Evolutionary conservation across 2,888 invertebrate genomes (phyloP).

Genomic region (Eupithecia dodoneata): DNA sequence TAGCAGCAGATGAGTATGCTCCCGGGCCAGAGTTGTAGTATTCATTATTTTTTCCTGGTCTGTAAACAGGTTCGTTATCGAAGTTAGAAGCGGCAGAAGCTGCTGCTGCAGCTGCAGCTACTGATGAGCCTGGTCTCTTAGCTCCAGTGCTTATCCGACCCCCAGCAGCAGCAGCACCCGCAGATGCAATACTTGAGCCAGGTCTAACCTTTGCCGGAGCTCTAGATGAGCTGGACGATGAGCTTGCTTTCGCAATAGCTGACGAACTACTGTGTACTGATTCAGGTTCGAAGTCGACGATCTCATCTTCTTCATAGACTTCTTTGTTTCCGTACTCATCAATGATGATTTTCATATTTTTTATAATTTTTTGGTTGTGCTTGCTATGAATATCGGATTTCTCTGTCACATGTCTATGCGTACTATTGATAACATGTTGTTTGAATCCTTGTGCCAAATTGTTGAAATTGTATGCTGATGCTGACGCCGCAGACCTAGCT

Average conservation of each 20-base stretch:
- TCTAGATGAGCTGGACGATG: slow-evolving; percentile 1
- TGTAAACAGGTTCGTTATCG: too few species aligned
- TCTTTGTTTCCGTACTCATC: slow-evolving; percentile 59
- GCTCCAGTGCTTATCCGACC: background rate
- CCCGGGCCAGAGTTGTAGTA: too few species aligned
- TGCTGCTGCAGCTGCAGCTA: slow-evolving; percentile 39
- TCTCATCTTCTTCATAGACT: slow-evolving; percentile 63
- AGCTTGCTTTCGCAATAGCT: background rate
- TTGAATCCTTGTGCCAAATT: background rate
- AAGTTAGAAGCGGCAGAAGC: background rate
- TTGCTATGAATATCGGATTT: background rate
- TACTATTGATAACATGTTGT: slow-evolving; percentile 8
- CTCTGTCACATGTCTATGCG: slow-evolving; percentile 13
- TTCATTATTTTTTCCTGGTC: too few species aligned
- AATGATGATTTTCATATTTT: slow-evolving; percentile 51
- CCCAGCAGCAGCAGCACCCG: slow-evolving; percentile 14
- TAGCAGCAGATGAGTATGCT: too few species aligned
- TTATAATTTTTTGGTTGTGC: slow-evolving; percentile 22
- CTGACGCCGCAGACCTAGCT: slow-evolving; percentile 49
- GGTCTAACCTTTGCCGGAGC: background rate
- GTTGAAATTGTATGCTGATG: background rate
- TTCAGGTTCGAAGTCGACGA: slow-evolving; percentile 52
- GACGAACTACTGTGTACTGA: background rate
- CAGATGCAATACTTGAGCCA: slow-evolving; percentile 25
- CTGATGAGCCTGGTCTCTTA: slow-evolving; percentile 23